Conservation (phyloP, 2,797 vertebrate species). For the Enoplosus armatus region DNA sequence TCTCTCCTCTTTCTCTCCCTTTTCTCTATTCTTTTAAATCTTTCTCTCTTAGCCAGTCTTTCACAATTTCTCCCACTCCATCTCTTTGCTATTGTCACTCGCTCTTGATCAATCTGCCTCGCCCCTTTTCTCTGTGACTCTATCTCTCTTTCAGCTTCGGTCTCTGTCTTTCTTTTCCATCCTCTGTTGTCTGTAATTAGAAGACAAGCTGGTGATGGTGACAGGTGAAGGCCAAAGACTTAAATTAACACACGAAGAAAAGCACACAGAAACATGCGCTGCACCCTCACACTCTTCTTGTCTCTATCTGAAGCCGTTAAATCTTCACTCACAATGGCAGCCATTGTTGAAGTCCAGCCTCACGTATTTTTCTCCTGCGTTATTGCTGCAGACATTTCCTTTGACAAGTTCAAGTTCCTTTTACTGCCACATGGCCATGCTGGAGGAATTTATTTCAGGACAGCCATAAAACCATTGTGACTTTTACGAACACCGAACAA, state of each 20-base stretch:
- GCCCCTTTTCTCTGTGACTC: neutral
- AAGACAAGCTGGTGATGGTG: constrained; percentile 43
- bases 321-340: constrained; percentile 12
- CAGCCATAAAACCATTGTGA: constrained; percentile 36
- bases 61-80: neutral
- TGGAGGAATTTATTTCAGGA: constrained; percentile 40
- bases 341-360: constrained; percentile 22
- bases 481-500: constrained; percentile 28
- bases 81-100: constrained; percentile 23
- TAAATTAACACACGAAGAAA: constrained; percentile 29
- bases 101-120: constrained; percentile 13
- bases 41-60: constrained; percentile 1
- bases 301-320: constrained; percentile 25
- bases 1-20: constrained; percentile 11
- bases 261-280: constrained; percentile 24
- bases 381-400: constrained; percentile 49
- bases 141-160: constrained; percentile 9
- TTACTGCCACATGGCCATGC: constrained; percentile 18
- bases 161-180: constrained; percentile 19
- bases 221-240: constrained; percentile 54
- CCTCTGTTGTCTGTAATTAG: constrained; percentile 43
- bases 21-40: constrained; percentile 37
- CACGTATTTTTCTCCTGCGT: constrained; percentile 10
- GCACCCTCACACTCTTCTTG: constrained; percentile 10
- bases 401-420: constrained; percentile 35